phyloP scores from a whole-genome alignment of 2,888 invertebrate genomes.

The Hermaeophaga mercurialis region DNA sequence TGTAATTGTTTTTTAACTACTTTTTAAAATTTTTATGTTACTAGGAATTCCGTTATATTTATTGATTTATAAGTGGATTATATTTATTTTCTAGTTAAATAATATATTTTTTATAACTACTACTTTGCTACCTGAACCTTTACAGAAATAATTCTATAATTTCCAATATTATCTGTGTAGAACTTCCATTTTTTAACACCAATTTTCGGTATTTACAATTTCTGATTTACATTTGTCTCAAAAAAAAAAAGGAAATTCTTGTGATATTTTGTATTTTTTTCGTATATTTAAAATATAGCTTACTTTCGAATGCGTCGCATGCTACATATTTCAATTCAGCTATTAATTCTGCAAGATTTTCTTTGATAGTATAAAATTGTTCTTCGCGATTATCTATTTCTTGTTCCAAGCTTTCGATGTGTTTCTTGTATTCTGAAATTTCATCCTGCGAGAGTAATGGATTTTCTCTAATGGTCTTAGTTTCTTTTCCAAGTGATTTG shows the following conservation, averaged over 20 bases:
- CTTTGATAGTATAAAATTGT: slow-evolving; percentile 51
- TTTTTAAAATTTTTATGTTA: too few relatives aligned
- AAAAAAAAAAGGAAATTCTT: not conserved
- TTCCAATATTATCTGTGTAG: too few relatives aligned
- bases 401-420: slow-evolving; percentile 65
- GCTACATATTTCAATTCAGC: slow-evolving; percentile 55
- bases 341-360: slow-evolving; percentile 54
- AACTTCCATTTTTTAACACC: too few relatives aligned
- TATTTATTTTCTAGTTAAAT: too few relatives aligned
- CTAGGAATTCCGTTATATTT: too few relatives aligned
- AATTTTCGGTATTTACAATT: too few relatives aligned
- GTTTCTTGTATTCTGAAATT: slow-evolving; percentile 63
- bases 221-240: too few relatives aligned
- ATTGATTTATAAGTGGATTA: too few relatives aligned
- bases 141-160: too few relatives aligned
- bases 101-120: too few relatives aligned
- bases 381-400: slow-evolving; percentile 64
- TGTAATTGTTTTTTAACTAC: too few relatives aligned
- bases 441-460: slow-evolving; percentile 68
- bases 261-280: not conserved
- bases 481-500: slow-evolving; percentile 62
- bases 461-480: slow-evolving; percentile 59
- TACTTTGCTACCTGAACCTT: too few relatives aligned
- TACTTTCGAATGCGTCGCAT: slow-evolving; percentile 54
- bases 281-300: not conserved